These are phyloP conservation scores for Andrena bicolor DNA, from an alignment of 2,888 invertebrate species.

Conservation along the genomic window DNA sequence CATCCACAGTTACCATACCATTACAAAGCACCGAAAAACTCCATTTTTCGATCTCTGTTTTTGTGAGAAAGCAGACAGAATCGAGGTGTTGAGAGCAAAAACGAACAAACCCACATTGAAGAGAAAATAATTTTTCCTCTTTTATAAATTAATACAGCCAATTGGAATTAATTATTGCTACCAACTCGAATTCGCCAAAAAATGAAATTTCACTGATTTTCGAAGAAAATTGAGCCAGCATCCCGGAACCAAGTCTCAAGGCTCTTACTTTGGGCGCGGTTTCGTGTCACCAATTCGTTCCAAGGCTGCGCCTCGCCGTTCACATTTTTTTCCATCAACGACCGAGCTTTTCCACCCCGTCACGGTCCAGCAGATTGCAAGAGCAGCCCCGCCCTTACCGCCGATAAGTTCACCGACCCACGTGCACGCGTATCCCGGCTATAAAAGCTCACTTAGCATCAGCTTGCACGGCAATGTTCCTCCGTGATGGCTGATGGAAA, in stretches of 20 bases:
- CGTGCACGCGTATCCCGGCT: slow-evolving; percentile 68
- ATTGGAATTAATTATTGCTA: too few species aligned
- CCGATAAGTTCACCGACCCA: slow-evolving; percentile 79
- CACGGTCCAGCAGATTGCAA: slow-evolving; percentile 48
- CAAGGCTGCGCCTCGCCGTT: slow-evolving; percentile 39
- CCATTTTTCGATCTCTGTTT: neutral
- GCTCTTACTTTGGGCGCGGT: slow-evolving; percentile 51
- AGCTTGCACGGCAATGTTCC: slow-evolving; percentile 78
- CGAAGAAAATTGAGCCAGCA: neutral
- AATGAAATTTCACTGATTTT: neutral
- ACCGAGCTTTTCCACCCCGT: slow-evolving; percentile 63
- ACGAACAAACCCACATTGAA: too few species aligned
- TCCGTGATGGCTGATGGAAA: slow-evolving; percentile 74
- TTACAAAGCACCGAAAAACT: neutral
- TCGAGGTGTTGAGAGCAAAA: too few species aligned
- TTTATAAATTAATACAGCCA: too few species aligned
- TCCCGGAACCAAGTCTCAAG: neutral
- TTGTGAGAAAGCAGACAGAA: too few species aligned
- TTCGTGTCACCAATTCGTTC: slow-evolving; percentile 38
- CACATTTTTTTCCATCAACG: slow-evolving; percentile 34
- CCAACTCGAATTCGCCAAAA: neutral
- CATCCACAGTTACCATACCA: neutral
- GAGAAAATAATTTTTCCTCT: too few species aligned
- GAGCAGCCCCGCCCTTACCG: slow-evolving; percentile 74
- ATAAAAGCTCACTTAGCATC: slow-evolving; percentile 81